These are phyloP conservation scores for Cheilosia vulpina DNA, from an alignment of 2,888 invertebrate species.

Conservation along the genomic window DNA sequence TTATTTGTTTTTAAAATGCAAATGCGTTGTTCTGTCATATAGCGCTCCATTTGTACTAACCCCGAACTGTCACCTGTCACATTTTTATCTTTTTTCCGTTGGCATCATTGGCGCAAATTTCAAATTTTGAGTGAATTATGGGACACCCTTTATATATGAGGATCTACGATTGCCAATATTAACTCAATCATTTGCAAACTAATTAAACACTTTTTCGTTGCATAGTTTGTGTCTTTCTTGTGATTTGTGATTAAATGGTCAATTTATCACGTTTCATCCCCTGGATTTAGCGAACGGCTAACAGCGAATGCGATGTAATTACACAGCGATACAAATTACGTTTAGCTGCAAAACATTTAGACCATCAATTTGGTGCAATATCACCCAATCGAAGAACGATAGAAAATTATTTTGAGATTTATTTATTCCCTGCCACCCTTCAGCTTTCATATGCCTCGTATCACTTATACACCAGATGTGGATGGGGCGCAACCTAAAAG, in stretches of 20 bases:
- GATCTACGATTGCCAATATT: slow-evolving; percentile 21
- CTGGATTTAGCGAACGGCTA: background rate
- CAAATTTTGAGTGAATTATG: no score
- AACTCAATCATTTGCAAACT: slow-evolving; percentile 44
- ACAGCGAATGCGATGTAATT: slow-evolving; percentile 12
- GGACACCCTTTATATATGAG: no score
- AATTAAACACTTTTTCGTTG: slow-evolving; percentile 1
- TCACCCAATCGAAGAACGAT: slow-evolving; percentile 41
- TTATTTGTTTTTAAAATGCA: no score
- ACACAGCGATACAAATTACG: slow-evolving; percentile 50
- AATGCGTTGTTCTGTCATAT: no score
- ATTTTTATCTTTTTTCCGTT: no score
- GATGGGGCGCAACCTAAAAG: slow-evolving; percentile 36
- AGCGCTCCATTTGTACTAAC: no score
- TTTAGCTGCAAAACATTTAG: slow-evolving; percentile 43
- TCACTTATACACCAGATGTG: slow-evolving; percentile 22
- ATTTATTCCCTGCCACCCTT: slow-evolving; percentile 49
- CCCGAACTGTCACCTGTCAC: no score
- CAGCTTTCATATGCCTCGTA: slow-evolving; percentile 31
- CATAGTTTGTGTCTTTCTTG: slow-evolving; percentile 10
- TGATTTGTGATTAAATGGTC: slow-evolving; percentile 41
- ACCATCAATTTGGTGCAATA: slow-evolving; percentile 62
- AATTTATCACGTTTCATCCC: slow-evolving; percentile 48
- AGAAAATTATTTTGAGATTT: slow-evolving; percentile 63
- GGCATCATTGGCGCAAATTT: no score